Percentiles rank a stretch among this genome's conserved stretches.
Conservation (phyloP, 2,113 vertebrate genomes). For the Actinemys pallida region DNA sequence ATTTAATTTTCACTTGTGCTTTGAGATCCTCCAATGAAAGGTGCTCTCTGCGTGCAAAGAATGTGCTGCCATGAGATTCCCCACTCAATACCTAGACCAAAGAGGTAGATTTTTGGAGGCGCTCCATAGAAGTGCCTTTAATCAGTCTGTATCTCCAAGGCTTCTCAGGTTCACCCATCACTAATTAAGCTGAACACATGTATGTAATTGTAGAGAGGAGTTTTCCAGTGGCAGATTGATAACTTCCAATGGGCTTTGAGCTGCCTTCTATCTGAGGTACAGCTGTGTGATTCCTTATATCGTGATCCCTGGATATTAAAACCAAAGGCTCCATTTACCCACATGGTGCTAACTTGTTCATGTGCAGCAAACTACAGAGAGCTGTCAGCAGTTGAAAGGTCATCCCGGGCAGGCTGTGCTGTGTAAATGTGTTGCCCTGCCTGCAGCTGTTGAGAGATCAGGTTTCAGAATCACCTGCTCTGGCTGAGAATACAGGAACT, state of each 20-base stretch:
- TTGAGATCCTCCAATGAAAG: neutral
- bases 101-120: neutral
- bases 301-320: neutral
- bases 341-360: neutral
- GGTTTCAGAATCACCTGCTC: slow-evolving; percentile 87
- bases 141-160: neutral
- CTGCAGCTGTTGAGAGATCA: slow-evolving; percentile 87
- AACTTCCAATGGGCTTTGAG: neutral
- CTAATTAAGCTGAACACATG: neutral
- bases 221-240: neutral
- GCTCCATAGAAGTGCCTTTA: neutral
- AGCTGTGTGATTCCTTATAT: rapidly evolving
- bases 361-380: slow-evolving; percentile 47
- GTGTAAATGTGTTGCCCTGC: slow-evolving; percentile 44
- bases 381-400: slow-evolving; percentile 60
- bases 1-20: neutral
- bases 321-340: neutral
- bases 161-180: neutral
- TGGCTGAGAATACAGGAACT: slow-evolving; percentile 78
- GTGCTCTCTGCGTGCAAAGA: neutral
- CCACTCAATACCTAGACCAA: neutral
- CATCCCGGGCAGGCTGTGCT: slow-evolving; percentile 25
- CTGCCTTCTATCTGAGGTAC: neutral
- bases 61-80: neutral
- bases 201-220: neutral